These are phyloP conservation scores for Pogonomyrmex californicus DNA, from an alignment of 1,140 invertebrate species.

Conservation along the genomic window DNA sequence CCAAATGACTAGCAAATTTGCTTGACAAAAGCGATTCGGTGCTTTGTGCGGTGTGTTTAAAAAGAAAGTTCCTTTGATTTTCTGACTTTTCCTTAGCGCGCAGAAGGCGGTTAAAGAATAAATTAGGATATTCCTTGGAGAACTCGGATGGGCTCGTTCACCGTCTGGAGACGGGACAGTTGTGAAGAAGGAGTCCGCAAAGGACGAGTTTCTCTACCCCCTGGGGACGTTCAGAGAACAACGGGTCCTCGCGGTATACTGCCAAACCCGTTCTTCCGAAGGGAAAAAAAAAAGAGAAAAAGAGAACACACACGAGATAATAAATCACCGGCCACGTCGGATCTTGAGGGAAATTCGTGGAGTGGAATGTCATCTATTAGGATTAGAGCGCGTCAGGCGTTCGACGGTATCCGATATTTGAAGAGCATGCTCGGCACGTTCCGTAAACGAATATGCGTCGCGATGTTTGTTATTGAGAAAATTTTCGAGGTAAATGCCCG, in stretches of 20 bases:
- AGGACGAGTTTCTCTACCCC: conserved; percentile 67
- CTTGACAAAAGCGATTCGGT: conserved; percentile 31
- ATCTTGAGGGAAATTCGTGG: conserved; percentile 74
- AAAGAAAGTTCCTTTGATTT: conserved; percentile 24
- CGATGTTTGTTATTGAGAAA: conserved; percentile 53
- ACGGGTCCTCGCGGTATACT: conserved; percentile 60
- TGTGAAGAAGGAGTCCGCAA: conserved; percentile 69
- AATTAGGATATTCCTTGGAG: conserved; percentile 78
- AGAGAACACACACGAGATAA: conserved; percentile 66
- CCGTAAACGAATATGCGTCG: conserved; percentile 60
- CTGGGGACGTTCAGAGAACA: conserved; percentile 67
- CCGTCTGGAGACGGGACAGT: conserved; percentile 62
- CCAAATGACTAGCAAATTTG: conserved; percentile 18
- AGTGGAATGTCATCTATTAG: conserved; percentile 81
- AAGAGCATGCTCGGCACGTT: conserved; percentile 52
- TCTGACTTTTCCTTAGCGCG: conserved; percentile 27
- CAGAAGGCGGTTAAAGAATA: conserved; percentile 77
- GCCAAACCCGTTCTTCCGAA: conserved; percentile 69
- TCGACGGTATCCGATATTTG: conserved; percentile 44
- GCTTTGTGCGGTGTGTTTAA: background rate
- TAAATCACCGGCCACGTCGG: conserved; percentile 77
- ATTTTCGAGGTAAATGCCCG: conserved; percentile 57
- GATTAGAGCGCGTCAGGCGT: conserved; percentile 71
- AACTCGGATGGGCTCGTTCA: conserved; percentile 70
- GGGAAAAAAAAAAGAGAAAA: conserved; percentile 44